phyloP scores from a whole-genome alignment of 2,113 vertebrate genomes.

The Siniperca chuatsi region DNA sequence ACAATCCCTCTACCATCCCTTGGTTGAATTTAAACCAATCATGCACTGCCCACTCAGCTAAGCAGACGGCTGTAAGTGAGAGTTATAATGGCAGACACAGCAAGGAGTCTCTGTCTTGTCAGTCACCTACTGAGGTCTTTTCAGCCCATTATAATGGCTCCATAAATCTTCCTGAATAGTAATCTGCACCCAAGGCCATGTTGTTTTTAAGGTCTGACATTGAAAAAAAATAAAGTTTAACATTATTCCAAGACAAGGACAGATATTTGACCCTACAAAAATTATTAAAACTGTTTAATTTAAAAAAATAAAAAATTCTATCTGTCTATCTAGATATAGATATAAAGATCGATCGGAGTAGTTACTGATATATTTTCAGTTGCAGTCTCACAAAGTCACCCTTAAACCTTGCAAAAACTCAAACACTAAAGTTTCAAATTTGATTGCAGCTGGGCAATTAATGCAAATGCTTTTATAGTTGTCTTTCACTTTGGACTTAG shows the following conservation, averaged over 20 bases:
- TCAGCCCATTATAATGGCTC: conserved; percentile 53
- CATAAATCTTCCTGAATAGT: conserved; percentile 59
- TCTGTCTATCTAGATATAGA: no score
- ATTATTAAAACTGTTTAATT: neutral
- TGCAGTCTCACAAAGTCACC: conserved; percentile 33
- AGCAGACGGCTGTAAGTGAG: conserved; percentile 50
- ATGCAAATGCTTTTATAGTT: conserved; percentile 52
- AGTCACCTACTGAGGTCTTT: conserved; percentile 55
- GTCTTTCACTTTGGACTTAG: conserved; percentile 42
- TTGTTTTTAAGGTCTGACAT: conserved; percentile 35
- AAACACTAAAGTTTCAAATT: conserved; percentile 13
- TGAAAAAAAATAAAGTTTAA: conserved; percentile 1
- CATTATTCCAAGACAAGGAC: neutral
- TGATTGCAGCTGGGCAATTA: conserved; percentile 29
- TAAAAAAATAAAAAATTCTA: no score
- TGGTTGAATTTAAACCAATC: conserved; percentile 37
- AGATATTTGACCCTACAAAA: conserved; percentile 20
- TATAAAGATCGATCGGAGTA: neutral
- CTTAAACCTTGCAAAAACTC: conserved; percentile 35
- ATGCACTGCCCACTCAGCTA: conserved; percentile 20
- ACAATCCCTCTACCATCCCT: neutral
- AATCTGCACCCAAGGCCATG: conserved; percentile 27
- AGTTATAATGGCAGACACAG: conserved; percentile 64
- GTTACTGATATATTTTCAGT: conserved; percentile 9
- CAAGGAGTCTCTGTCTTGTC: conserved; percentile 58